Percentiles rank a stretch among this genome's conserved stretches.
phyloP scores from a whole-genome alignment of 2,113 vertebrate genomes.

The Mungos mungo region DNA sequence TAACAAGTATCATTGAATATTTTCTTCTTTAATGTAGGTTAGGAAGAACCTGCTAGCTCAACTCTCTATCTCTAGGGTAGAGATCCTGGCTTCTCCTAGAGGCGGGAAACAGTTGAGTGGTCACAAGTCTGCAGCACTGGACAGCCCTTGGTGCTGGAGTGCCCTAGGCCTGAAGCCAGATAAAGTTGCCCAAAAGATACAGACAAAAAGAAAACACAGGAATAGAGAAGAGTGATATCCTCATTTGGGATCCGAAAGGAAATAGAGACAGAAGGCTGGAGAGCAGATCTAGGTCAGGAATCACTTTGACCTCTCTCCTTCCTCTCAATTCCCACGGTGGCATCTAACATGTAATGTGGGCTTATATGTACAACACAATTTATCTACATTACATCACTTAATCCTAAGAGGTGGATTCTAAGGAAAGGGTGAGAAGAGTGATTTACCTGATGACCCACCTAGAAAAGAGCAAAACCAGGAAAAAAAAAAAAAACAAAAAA shows the following conservation, averaged over 20 bases:
- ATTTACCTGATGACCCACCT: neutral
- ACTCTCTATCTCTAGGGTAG: neutral
- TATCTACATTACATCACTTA: neutral
- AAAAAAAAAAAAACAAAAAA: conserved; percentile 1
- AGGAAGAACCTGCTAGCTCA: neutral
- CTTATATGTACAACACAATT: neutral
- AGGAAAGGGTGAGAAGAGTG: neutral
- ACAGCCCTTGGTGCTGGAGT: neutral
- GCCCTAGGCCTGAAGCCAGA: neutral
- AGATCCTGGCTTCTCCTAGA: neutral
- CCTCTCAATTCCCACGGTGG: neutral
- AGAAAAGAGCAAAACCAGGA: neutral
- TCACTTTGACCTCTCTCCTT: neutral
- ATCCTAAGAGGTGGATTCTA: neutral
- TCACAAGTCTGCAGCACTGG: neutral
- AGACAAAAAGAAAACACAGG: neutral
- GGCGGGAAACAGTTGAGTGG: neutral
- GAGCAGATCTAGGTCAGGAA: neutral
- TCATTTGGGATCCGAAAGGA: neutral
- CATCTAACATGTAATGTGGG: neutral
- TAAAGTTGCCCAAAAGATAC: neutral
- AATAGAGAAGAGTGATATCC: neutral
- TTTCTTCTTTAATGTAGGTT: neutral
- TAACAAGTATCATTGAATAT: neutral
- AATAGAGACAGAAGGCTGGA: neutral